Evolutionary conservation across 92 coral and sea anemone species (phyloP), one percentile per base, ranked within the genome.

Genomic region (Metridium senile): DNA sequence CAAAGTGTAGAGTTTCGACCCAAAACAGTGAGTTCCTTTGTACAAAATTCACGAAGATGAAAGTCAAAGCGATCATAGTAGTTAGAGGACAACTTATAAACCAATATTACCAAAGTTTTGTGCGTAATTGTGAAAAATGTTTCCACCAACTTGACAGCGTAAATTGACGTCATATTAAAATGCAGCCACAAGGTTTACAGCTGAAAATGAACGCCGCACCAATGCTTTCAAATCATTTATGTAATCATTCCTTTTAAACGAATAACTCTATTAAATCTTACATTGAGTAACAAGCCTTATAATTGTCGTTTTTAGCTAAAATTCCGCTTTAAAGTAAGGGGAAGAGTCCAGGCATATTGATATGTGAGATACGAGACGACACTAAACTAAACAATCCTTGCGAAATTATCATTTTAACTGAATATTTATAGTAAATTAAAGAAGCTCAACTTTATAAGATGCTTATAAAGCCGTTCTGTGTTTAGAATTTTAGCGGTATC

Each of bases 1-100:
- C 21, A 63, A 31, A 4, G 69, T 63, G 23, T 63, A 3, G 45
- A 20, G 8, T 63, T 63, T 63, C 69, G 45, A 58, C 69, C 69
- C 20, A 28, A 31, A 63, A 63, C 28, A 63, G 43, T 30, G 45
- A 63, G 69, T 63, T 63, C 69, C 45, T 23, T 63, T 28, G 13
- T 59, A 16, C 65, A 2, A 19, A 59, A 19, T 25, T 19, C 28
- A 26, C 8, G 30, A 59, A 26, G 65, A 59, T 1, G 22, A 59
- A 22, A 59, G 22, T 9, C 8, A 16, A 59, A 20, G 32, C 6
- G 8, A 1, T 21, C 11, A 22, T 8, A n/a, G 0, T 25, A 19
- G 10, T 8, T 16, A 1, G 11, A 59, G 26, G 65, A 1, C 28
- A 17, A 10, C 1, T n/a, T 2, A 59, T 16, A 59, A 1, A 10